Evolutionary conservation across 2,888 invertebrate species (phyloP), one percentile per base, ranked within the genome.

Genomic region (Eulithis prunata): DNA sequence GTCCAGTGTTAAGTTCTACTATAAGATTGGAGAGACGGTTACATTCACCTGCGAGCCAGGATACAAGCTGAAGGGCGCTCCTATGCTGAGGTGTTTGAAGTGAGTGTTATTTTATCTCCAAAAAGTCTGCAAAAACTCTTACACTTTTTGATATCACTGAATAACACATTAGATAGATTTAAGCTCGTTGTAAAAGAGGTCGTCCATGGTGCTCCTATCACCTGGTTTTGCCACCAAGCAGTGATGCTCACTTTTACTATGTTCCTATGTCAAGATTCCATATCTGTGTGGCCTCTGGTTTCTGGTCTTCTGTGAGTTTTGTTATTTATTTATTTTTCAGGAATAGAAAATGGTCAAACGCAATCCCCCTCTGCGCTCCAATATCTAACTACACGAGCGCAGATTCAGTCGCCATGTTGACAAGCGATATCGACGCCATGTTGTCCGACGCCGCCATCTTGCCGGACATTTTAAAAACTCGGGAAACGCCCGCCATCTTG

Each of bases 1-100:
- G 96, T 97, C 97, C 0, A 95, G 96, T 0, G 97, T 97, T 13
- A 97, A 97, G 88, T 97, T 97, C 89, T 97, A 96, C 89, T 97
- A 97, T 89, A 96, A 96, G 81, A 96, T 97, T 70, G 97, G 97
- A 0, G 97, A 97, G 85, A 96, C 96, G 36, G 96, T 97, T 62
- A 96, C 96, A 3, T 97, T 97, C 81, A 96, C 96, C 6, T 97
- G 97, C 84, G 96, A 96, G 77, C 95, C 96, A 2, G 96, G 96
- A 0, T 94, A 97, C 68, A 93, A 94, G 67, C 91, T 97, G 57
- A 94, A 95, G 63, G 97, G 97, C 43, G 96, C 97, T 0, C 95
- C 96, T 5, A 96, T 96, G 94, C 86, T 97, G 59, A 94, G 96
- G 78, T 97, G 97, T 86, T 92, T 93, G 68, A 92, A 93, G 93